Conservation (phyloP, 1,140 invertebrate genomes). For the Drosophila sulfurigaster region DNA sequence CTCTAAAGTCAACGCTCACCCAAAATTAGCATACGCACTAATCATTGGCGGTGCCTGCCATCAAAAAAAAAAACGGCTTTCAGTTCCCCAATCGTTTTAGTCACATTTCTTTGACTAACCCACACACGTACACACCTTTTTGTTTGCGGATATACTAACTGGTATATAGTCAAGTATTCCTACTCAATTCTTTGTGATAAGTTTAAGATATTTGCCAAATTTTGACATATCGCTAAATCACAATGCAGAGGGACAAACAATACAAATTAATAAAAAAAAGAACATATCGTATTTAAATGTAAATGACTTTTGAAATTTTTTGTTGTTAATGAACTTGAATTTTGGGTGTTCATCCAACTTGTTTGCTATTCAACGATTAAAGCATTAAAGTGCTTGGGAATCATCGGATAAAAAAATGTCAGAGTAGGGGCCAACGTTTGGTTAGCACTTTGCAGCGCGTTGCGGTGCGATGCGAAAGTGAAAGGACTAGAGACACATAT, state of each 20-base stretch:
- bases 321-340: constrained; percentile 72
- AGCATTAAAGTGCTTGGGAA: constrained; percentile 14
- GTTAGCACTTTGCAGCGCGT: constrained; percentile 30
- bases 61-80: constrained; percentile 53
- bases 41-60: constrained; percentile 43
- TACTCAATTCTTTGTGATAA: constrained; percentile 13
- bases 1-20: constrained; percentile 41
- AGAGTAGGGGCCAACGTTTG: constrained; percentile 14
- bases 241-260: background rate
- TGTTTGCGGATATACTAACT: background rate
- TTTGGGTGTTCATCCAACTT: constrained; percentile 53
- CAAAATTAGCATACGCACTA: constrained; percentile 76
- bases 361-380: constrained; percentile 46
- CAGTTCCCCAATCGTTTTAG: constrained; percentile 20
- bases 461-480: constrained; percentile 61
- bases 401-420: background rate
- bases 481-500: constrained; percentile 53
- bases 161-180: constrained; percentile 23
- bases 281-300: constrained; percentile 58
- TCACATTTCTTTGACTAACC: constrained; percentile 57
- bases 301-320: constrained; percentile 70
- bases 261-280: constrained; percentile 2
- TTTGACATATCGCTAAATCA: constrained; percentile 40
- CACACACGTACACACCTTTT: constrained; percentile 24
- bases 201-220: constrained; percentile 51